Percentiles rank a stretch among this genome's conserved stretches.
Conservation (phyloP, 1,140 invertebrate genomes). For the Drosophila watanabei region DNA sequence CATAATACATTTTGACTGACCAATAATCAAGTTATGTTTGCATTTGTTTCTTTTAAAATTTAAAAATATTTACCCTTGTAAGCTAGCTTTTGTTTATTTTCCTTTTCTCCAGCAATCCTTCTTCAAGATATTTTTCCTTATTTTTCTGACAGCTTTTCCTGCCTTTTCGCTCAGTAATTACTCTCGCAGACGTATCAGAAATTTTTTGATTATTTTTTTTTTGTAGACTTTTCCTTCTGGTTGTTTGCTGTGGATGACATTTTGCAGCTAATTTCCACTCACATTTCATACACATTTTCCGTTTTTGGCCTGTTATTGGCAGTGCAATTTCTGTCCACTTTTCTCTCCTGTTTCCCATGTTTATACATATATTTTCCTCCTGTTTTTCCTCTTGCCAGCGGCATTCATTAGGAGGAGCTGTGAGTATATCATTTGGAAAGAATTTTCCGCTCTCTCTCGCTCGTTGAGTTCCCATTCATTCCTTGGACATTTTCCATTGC, state of each 20-base stretch:
- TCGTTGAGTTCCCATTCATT: constrained; percentile 16
- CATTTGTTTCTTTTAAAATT: neutral
- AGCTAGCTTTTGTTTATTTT: neutral
- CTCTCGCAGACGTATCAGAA: neutral
- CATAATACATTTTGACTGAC: neutral
- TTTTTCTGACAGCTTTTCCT: neutral
- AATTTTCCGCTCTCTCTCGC: constrained; percentile 9
- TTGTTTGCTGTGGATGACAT: constrained; percentile 52
- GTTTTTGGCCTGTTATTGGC: constrained; percentile 56
- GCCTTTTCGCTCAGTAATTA: constrained; percentile 28
- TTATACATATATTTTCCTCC: constrained; percentile 18
- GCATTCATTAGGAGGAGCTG: constrained; percentile 42
- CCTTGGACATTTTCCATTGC: constrained; percentile 58
- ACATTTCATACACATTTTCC: constrained; percentile 43
- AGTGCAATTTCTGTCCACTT: constrained; percentile 42
- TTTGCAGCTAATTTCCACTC: constrained; percentile 55
- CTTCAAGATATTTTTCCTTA: neutral
- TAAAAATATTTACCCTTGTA: constrained; percentile 5
- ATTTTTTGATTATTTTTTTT: constrained; percentile 26
- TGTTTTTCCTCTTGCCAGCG: constrained; percentile 35
- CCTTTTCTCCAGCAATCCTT: neutral
- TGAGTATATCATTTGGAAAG: constrained; percentile 43
- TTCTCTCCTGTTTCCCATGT: constrained; percentile 11
- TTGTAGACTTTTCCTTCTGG: constrained; percentile 11
- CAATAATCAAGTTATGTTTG: neutral